These are phyloP conservation scores for Ochropacha duplaris DNA, from an alignment of 2,888 invertebrate genomes.

Conservation along the genomic window DNA sequence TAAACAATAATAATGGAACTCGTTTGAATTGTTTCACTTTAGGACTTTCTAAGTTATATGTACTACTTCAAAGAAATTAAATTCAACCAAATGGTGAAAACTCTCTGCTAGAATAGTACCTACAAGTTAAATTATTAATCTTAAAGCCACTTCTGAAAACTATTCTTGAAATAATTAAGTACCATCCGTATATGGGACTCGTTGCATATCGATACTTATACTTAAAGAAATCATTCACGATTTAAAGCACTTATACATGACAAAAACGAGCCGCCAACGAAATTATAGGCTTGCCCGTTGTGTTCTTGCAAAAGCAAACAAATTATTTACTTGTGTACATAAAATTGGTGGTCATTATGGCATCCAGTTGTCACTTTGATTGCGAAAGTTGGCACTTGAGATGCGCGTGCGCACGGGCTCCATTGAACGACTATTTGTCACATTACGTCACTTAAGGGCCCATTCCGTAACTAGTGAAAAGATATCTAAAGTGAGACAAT, in stretches of 20 bases:
- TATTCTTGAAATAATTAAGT: neutral
- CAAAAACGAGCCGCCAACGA: neutral
- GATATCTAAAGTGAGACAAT: neutral
- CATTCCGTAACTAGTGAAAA: neutral
- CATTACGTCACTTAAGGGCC: conserved; percentile 10
- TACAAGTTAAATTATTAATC: neutral
- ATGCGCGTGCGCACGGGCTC: conserved; percentile 29
- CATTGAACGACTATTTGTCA: conserved; percentile 4
- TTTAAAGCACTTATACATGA: neutral
- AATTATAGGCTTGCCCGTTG: conserved; percentile 15
- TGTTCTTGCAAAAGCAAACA: conserved; percentile 42
- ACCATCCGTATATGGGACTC: neutral
- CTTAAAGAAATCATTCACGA: neutral
- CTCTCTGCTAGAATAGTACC: neutral
- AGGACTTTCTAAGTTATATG: neutral
- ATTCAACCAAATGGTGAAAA: neutral
- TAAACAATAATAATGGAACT: too few species aligned
- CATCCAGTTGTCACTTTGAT: conserved; percentile 53
- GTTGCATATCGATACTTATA: neutral
- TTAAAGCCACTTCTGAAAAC: neutral
- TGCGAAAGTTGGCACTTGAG: conserved; percentile 46
- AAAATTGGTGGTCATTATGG: conserved; percentile 41
- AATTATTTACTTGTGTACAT: conserved; percentile 42
- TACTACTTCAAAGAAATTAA: conserved; percentile 19
- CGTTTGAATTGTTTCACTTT: neutral